Evolutionary conservation across 2,113 vertebrate species (phyloP).

Genomic region (Shinisaurus crocodilurus): DNA sequence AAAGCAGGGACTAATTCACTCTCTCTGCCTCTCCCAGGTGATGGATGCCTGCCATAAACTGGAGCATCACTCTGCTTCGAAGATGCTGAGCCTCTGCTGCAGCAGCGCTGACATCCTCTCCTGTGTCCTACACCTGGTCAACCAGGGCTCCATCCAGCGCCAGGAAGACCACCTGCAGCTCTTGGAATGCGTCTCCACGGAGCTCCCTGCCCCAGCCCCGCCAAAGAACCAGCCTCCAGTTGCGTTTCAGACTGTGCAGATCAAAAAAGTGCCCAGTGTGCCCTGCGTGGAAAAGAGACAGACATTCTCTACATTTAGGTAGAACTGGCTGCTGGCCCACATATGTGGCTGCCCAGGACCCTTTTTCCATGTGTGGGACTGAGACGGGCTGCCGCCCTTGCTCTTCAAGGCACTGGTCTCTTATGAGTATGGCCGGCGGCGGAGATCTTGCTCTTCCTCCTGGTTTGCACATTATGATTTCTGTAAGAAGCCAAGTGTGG

Average conservation of each 20-base stretch:
- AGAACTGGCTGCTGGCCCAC: neutral
- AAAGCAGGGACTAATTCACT: neutral
- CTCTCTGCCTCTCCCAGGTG: slow-evolving; percentile 77
- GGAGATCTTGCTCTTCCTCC: neutral
- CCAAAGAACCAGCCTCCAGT: slow-evolving; percentile 44
- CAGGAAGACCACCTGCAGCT: slow-evolving; percentile 84
- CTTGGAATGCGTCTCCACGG: slow-evolving; percentile 84
- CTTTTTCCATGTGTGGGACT: too few relatives aligned
- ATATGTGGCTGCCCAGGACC: too few relatives aligned
- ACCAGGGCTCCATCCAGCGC: slow-evolving; percentile 84
- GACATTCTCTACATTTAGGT: slow-evolving; percentile 71
- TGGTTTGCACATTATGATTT: neutral
- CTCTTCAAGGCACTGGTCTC: neutral
- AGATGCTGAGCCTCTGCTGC: slow-evolving; percentile 78
- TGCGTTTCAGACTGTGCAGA: slow-evolving; percentile 69
- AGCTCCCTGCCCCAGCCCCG: slow-evolving; percentile 61
- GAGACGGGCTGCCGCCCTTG: too few relatives aligned
- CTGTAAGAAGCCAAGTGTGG: too few relatives aligned
- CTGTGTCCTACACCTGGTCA: slow-evolving; percentile 87
- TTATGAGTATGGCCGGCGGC: neutral
- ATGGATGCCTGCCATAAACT: slow-evolving; percentile 87
- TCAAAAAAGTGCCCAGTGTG: slow-evolving; percentile 44
- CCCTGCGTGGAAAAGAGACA: slow-evolving; percentile 31
- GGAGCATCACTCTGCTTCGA: slow-evolving; percentile 52
- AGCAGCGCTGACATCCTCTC: slow-evolving; percentile 86